Conservation (phyloP, 2,797 vertebrate species). For the Xyrichtys novacula region DNA sequence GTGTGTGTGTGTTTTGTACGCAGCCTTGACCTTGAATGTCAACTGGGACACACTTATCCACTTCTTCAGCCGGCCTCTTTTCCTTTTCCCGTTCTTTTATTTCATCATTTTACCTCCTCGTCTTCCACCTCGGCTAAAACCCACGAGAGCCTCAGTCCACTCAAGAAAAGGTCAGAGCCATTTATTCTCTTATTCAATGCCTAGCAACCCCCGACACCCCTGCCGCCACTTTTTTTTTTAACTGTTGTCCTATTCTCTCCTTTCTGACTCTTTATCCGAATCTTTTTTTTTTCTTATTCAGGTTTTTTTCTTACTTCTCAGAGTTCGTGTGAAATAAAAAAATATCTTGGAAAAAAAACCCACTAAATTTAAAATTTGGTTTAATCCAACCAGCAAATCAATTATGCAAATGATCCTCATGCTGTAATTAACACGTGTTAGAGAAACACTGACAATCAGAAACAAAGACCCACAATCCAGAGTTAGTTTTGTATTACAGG, state of each 20-base stretch:
- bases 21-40: conserved; percentile 67
- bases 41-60: conserved; percentile 74
- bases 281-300: conserved; percentile 4
- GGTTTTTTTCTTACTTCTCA: not conserved
- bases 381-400: conserved; percentile 14
- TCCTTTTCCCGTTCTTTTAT: conserved; percentile 54
- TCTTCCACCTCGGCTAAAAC: conserved; percentile 63
- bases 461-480: not conserved
- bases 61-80: conserved; percentile 54
- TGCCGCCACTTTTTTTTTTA: not conserved
- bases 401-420: conserved; percentile 15
- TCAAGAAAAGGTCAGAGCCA: conserved; percentile 79
- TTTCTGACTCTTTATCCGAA: not conserved
- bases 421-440: conserved; percentile 22
- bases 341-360: too few species aligned
- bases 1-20: conserved; percentile 17
- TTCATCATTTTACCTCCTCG: conserved; percentile 62
- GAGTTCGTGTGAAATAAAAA: too few species aligned
- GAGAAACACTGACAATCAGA: not conserved
- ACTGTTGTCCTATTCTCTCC: not conserved
- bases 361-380: too few species aligned
- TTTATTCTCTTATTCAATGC: conserved; percentile 61
- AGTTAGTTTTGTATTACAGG: conserved; percentile 21
- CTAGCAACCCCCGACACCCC: conserved; percentile 19
- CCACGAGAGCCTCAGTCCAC: conserved; percentile 68